phyloP scores from a whole-genome alignment of 2,888 invertebrate genomes.

The Cyaniris semiargus region DNA sequence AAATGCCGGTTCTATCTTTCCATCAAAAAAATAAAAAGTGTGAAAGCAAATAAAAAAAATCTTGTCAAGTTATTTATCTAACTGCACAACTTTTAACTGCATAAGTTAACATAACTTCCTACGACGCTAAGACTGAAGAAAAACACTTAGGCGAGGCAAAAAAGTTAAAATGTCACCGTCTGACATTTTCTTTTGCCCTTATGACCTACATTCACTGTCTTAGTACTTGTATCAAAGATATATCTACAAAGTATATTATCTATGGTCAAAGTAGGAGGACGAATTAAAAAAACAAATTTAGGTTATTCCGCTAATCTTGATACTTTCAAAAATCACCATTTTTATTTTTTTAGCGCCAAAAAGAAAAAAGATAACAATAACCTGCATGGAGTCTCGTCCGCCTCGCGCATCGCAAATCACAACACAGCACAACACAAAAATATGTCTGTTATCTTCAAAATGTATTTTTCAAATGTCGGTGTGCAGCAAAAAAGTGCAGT shows the following conservation, averaged over 20 bases:
- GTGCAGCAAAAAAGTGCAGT: slow-evolving; percentile 73
- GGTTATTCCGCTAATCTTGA: background rate
- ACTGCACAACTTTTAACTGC: background rate
- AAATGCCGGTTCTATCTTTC: background rate
- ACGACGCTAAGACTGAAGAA: background rate
- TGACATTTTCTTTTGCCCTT: slow-evolving; percentile 53
- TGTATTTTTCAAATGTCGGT: slow-evolving; percentile 77
- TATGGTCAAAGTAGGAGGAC: background rate
- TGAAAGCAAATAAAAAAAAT: background rate
- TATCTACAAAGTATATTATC: background rate
- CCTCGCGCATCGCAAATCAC: slow-evolving; percentile 51
- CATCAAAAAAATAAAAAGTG: background rate
- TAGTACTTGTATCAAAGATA: background rate
- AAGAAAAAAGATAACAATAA: slow-evolving; percentile 41
- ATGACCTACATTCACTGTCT: slow-evolving; percentile 37
- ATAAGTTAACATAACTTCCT: background rate
- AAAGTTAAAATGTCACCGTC: slow-evolving; percentile 49
- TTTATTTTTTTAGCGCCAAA: background rate
- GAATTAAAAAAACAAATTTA: background rate
- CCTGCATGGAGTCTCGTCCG: slow-evolving; percentile 61
- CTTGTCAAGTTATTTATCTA: background rate
- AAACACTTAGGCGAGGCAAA: slow-evolving; percentile 27
- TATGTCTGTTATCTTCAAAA: slow-evolving; percentile 77
- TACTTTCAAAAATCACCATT: background rate
- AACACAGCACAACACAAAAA: slow-evolving; percentile 51